Base-by-base conservation (phyloP, 2,113 vertebrate species). In the Prunella fulvescens region DNA sequence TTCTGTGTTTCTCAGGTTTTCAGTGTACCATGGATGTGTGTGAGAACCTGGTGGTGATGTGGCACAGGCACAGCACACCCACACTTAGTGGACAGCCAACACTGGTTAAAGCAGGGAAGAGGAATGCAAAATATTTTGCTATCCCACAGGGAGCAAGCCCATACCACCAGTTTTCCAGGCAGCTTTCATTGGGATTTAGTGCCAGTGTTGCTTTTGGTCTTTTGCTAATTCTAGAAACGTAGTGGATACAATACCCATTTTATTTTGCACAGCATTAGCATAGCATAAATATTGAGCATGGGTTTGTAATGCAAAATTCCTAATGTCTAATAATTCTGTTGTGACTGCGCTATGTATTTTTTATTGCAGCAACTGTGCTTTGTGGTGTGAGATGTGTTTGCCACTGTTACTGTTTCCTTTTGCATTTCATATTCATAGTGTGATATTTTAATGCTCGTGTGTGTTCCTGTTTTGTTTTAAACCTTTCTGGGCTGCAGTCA, bases 351-450 rank as follows among this genome's bases (percentile, higher is more conserved):
- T 93, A 8, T 67, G 12, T 66, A 94, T 96, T 95, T 95, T 97
- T 97, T 88, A 61, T 62, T 70, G 65, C 78, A 40, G 69, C 66
- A 90, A 60, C 86, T 47, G 24, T 88, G 53, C 87, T 87, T 88
- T 9, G 25, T 84, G 86, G 76, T 80, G 72, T 93, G 95, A 97
- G 93, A 90, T 95, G 61, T 13, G 28, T 96, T 91, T 85, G 83
- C 95, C 76, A 40, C 69, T 95, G 85, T 92, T 76, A 64, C 88
- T 72, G 61, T 96, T 97, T 96, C 66, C 86, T 94, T 93, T 86
- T 26, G 47, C 89, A 79, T 84, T 93, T 87, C 86, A 7, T 62
- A 77, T 82, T 94, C 77, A 19, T 64, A 3, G 1, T 69, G 83
- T 81, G 72, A 90, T 82, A 56, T 83, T 83, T 81, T 65, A 76